Percentiles rank a stretch among this genome's conserved stretches.
Conservation (phyloP, 2,113 vertebrate species). For the Pedionomus torquatus region DNA sequence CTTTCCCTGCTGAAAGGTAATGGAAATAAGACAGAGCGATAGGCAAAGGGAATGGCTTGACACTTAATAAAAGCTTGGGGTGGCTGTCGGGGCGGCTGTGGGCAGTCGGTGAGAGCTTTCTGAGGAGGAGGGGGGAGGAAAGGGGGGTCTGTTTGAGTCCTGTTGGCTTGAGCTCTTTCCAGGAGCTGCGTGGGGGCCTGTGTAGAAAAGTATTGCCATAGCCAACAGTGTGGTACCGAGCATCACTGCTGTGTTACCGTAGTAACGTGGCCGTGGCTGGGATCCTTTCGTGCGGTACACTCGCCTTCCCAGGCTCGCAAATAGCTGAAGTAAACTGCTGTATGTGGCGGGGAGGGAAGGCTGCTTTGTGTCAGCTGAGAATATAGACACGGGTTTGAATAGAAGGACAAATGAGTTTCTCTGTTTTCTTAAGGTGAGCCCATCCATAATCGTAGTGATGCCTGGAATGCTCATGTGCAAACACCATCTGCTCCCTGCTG, state of each 20-base stretch:
- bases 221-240: background rate
- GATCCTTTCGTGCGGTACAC: background rate
- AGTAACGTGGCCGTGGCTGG: background rate
- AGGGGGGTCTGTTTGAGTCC: background rate
- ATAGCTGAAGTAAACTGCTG: background rate
- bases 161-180: background rate
- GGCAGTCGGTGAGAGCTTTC: background rate
- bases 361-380: background rate
- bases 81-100: background rate
- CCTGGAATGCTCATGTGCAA: background rate
- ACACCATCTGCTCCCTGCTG: slow-evolving; percentile 28
- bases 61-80: background rate
- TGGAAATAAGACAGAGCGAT: background rate
- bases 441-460: background rate
- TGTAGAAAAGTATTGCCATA: background rate
- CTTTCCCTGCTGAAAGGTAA: slow-evolving; percentile 28
- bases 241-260: background rate
- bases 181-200: background rate
- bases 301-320: background rate
- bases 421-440: slow-evolving; percentile 40
- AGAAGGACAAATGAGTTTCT: slow-evolving; percentile 39
- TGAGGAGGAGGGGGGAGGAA: no score
- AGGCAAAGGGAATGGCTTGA: background rate
- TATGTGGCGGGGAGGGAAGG: rapidly evolving
- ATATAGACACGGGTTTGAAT: background rate